phyloP scores from a whole-genome alignment of 2,113 vertebrate genomes.

The Syngnathoides biaculeatus region DNA sequence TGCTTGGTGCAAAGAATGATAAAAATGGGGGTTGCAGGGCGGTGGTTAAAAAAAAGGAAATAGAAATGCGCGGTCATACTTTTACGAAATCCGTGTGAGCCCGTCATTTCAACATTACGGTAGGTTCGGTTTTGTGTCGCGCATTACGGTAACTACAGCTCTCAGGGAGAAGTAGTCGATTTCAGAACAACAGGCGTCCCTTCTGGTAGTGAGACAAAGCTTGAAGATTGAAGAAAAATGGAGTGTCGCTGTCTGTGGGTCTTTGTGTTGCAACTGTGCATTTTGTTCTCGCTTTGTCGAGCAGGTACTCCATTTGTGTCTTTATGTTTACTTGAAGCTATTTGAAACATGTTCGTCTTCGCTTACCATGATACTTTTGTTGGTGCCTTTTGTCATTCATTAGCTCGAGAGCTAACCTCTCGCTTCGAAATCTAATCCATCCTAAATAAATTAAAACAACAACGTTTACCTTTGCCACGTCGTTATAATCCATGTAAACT shows the following conservation, averaged over 20 bases:
- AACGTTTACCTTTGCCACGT: not conserved
- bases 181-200: conserved; percentile 21
- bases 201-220: conserved; percentile 44
- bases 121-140: not conserved
- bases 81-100: not conserved
- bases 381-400: not conserved
- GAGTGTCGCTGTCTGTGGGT: conserved; percentile 37
- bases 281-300: conserved; percentile 4
- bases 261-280: conserved; percentile 19
- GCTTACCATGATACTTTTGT: not conserved
- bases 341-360: not conserved
- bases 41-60: no score
- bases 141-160: conserved; percentile 16
- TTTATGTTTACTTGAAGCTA: not conserved
- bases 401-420: not conserved
- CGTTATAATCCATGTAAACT: not conserved
- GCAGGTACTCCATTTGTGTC: conserved; percentile 35
- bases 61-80: not conserved
- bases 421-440: not conserved
- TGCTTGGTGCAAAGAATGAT: no score
- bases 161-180: conserved; percentile 51
- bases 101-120: conserved; percentile 8
- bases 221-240: conserved; percentile 53
- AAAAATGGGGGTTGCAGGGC: no score
- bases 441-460: not conserved